These are phyloP conservation scores for Paraplagusia blochii DNA, from an alignment of 2,113 vertebrate genomes.

Conservation along the genomic window DNA sequence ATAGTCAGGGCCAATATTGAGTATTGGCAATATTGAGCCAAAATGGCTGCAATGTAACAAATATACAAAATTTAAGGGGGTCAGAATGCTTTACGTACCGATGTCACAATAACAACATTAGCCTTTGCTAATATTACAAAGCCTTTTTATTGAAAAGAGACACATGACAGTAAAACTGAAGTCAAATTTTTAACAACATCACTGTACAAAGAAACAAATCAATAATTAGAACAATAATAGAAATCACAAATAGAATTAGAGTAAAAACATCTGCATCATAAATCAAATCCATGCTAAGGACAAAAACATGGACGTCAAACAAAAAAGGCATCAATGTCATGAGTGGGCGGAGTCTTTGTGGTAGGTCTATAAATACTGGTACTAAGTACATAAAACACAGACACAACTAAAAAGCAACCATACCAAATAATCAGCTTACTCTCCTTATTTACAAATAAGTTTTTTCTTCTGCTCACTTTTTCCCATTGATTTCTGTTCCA, in stretches of 20 bases:
- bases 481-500: not conserved
- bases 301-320: conserved; percentile 37
- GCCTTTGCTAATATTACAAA: conserved; percentile 58
- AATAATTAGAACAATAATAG: conserved; percentile 66
- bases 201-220: conserved; percentile 87
- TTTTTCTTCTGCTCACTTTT: not conserved
- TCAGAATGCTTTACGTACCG: too few relatives aligned
- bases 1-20: too few relatives aligned
- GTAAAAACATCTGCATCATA: conserved; percentile 65
- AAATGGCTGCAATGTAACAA: too few relatives aligned
- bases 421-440: conserved; percentile 16
- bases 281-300: conserved; percentile 31
- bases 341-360: conserved; percentile 59
- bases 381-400: conserved; percentile 77
- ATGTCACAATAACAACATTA: too few relatives aligned
- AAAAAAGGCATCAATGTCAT: conserved; percentile 53
- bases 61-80: too few relatives aligned
- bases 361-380: too few relatives aligned
- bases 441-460: not conserved
- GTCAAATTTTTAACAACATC: conserved; percentile 81
- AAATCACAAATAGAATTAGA: conserved; percentile 66
- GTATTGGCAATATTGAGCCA: too few relatives aligned
- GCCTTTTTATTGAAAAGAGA: conserved; percentile 96
- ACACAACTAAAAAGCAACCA: conserved; percentile 36
- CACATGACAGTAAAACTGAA: conserved; percentile 81